Evolutionary conservation across 2,888 invertebrate species (phyloP), one percentile per base, ranked within the genome.

Genomic region (Parelbella ahira): DNA sequence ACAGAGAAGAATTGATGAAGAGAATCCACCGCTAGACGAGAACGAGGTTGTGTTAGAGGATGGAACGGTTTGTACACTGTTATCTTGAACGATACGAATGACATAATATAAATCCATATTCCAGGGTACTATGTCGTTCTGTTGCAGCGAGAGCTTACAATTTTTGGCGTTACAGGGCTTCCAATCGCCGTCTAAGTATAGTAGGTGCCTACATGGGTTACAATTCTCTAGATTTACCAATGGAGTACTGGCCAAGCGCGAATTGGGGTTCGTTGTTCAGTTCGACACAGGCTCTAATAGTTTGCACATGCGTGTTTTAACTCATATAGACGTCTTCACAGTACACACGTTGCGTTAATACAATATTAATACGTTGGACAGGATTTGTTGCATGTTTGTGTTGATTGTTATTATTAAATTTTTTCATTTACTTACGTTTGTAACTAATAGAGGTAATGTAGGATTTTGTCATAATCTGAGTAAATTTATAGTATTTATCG

Each of bases 1-100:
- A 34, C 95, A 96, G 71, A 88, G 88, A 58, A 92, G 92, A 30
- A 95, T 96, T 48, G 91, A 95, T 54, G 90, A 90, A 49, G 95
- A 95, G 79, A 96, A 95, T 75, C 94, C 94, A 28, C 89, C 90
- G 1, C 77, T 90, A 7, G 90, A 91, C 44, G 89, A 91, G 59
- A 91, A 91, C 41, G 93, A 93, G 62, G 67, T 89, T 24, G 90
- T 90, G 56, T 88, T 94, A 33, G 91, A 92, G 56, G 92, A 94
- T 54, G 87, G 92, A 63, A 90, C 89, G 93, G 93, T 93, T 72
- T 72, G 86, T 68, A 46, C 10, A 12, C 13, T 4, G 13, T 13
- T 39, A 5, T 13, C 30, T 18, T 13, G 10, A 15, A 15, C 3
- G 6, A 9, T 7, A 37, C 21, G 4, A 15, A 37, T 15, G 10